A percentile compares a stretch with the other conserved stretches of the same genome.
Evolutionary conservation across 2,888 invertebrate species (phyloP).

Genomic region (Drosophila kanekoi): DNA sequence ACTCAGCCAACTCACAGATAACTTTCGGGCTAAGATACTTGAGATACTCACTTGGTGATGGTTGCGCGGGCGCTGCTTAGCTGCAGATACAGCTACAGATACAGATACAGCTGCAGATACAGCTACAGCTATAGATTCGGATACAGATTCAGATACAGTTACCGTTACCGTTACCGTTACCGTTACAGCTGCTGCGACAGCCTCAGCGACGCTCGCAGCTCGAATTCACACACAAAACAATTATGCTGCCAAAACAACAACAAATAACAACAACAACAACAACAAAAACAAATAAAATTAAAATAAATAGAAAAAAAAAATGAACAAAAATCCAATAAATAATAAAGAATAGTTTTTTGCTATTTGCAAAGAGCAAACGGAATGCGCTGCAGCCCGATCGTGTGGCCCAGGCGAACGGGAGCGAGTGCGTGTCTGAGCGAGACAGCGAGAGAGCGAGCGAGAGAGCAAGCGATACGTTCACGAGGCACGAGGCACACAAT

Average conservation of each 20-base stretch:
- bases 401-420: background rate
- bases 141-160: background rate
- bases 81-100: conserved; percentile 6
- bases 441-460: conserved; percentile 1
- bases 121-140: conserved; percentile 4
- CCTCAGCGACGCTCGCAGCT: conserved; percentile 4
- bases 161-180: conserved; percentile 2
- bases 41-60: conserved; percentile 35
- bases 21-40: conserved; percentile 13
- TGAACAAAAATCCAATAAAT: conserved; percentile 13
- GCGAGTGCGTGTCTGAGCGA: background rate
- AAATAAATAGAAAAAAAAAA: conserved; percentile 13
- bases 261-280: conserved; percentile 14
- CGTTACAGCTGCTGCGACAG: conserved; percentile 4
- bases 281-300: conserved; percentile 3
- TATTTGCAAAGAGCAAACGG: conserved; percentile 18
- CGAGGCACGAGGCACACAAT: conserved; percentile 19
- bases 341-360: conserved; percentile 30
- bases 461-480: conserved; percentile 15
- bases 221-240: conserved; percentile 35
- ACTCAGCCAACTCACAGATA: conserved; percentile 23
- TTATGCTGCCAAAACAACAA: conserved; percentile 28
- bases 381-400: conserved; percentile 22
- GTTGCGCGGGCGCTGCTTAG: conserved; percentile 25
- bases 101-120: background rate